Base-by-base conservation (phyloP, 2,888 invertebrate species). In the Yponomeuta cagnagella region DNA sequence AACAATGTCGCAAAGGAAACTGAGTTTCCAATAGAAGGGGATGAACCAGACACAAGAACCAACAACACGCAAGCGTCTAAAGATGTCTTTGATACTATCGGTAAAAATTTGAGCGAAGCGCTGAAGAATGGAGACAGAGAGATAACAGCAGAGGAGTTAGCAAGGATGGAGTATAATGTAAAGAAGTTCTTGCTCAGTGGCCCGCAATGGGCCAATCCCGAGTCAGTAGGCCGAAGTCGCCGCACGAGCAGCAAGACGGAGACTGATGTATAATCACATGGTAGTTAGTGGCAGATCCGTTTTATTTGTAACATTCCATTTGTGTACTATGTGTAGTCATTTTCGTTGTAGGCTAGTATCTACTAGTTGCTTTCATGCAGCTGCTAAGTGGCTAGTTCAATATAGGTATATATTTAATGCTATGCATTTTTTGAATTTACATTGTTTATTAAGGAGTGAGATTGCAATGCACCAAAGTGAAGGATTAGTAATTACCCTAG, bases 81-180 rank as follows among this genome's bases (percentile, higher is more conserved):
- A 70, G 52, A 58, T 58, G 52, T 58, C 15, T 58, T 58, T 15
- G 52, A 58, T 12, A 58, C 6, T 58, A 79, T 81, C 2, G 81
- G 78, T 33, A 86, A 84, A 73, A 82, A 83, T 71, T 77, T 86
- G 69, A 74, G 77, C 52, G 84, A 86, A 69, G 82, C 81, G 3
- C 78, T 87, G 63, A 83, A 80, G 5, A 88, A 87, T 74, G 80
- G 81, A 15, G 86, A 88, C 69, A 89, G 87, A 74, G 86, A 89
- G 71, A 89, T 92, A 73, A 85, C 92, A 31, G 87, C 93, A 10
- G 93, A 94, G 75, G 94, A 94, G 81, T 93, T 95, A 76, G 95
- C 95, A 31, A 93, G 95, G 80, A 95, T 95, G 95, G 95, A 95
- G 80, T 95, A 95, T 79, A 95, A 95, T 81, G 95, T 95, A n/a